phyloP scores from a whole-genome alignment of 2,797 vertebrate species.

The Heliangelus exortis region DNA sequence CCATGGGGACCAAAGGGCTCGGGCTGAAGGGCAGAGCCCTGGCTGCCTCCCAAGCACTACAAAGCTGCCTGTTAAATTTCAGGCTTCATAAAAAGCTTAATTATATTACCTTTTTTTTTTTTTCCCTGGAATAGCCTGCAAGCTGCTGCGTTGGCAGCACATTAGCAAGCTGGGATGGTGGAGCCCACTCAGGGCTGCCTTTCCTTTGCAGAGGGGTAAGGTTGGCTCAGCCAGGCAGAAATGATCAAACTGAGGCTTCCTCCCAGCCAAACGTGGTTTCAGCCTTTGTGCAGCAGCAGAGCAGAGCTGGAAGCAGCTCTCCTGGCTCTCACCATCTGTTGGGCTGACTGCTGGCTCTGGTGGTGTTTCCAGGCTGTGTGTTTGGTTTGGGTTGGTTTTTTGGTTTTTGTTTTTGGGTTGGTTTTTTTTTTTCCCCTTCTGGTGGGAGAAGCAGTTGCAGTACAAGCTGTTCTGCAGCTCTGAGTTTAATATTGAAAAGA shows the following conservation, averaged over 20 bases:
- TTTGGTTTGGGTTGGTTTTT: not conserved
- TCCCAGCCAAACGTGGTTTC: not conserved
- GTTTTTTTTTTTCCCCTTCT: not conserved
- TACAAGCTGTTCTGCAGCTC: not conserved
- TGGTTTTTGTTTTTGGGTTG: too few relatives aligned
- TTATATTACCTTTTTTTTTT: not conserved
- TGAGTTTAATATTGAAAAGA: not conserved
- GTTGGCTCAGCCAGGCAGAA: constrained; percentile 14
- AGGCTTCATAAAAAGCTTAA: constrained; percentile 51
- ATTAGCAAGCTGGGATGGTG: not conserved
- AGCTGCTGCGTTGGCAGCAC: not conserved
- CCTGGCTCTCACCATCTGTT: not conserved
- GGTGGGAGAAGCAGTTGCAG: not conserved
- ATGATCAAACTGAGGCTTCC: not conserved
- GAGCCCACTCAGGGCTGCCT: constrained; percentile 39
- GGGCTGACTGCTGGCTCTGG: not conserved
- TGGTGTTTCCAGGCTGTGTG: not conserved
- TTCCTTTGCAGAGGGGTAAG: not conserved
- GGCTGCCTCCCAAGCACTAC: constrained; percentile 11
- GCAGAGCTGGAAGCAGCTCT: not conserved
- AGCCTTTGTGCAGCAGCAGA: not conserved
- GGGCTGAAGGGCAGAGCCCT: constrained; percentile 1
- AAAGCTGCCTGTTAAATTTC: constrained; percentile 53
- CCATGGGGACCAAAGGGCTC: not conserved
- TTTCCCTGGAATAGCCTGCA: not conserved